A percentile compares a stretch with the other conserved stretches of the same genome.
phyloP scores from a whole-genome alignment of 2,797 vertebrate species.

The Mormyrus hasselquistii region DNA sequence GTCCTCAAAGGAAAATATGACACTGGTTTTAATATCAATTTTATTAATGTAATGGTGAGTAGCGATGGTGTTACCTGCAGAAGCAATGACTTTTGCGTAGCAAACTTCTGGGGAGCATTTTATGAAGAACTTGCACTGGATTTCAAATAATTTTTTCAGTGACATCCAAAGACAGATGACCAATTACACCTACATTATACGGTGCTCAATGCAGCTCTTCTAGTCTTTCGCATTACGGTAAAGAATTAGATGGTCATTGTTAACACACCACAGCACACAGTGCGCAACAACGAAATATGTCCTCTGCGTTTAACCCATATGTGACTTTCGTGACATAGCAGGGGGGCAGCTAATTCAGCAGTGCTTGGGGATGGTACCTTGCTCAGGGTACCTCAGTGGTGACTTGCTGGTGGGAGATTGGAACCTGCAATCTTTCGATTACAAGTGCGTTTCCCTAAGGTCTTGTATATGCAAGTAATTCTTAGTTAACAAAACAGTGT shows the following conservation, averaged over 20 bases:
- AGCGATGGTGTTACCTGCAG: neutral
- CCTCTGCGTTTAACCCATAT: too few relatives aligned
- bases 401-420: too few relatives aligned
- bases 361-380: too few relatives aligned
- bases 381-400: too few relatives aligned
- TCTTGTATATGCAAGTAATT: neutral
- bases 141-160: slow-evolving; percentile 17
- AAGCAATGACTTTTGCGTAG: neutral
- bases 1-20: neutral
- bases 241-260: neutral
- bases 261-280: too few relatives aligned
- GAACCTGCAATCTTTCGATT: too few relatives aligned
- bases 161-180: neutral
- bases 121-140: neutral
- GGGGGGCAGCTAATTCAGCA: too few relatives aligned
- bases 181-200: neutral
- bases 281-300: too few relatives aligned
- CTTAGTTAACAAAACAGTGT: neutral
- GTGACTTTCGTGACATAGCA: too few relatives aligned
- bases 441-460: too few relatives aligned
- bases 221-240: neutral
- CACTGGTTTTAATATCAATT: neutral
- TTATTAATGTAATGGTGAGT: neutral
- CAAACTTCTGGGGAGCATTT: neutral
- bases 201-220: neutral